Percentiles rank a stretch among this genome's conserved stretches.
These are phyloP conservation scores for Himalopsyche tibetana DNA, from an alignment of 2,888 invertebrate genomes.

Conservation along the genomic window DNA sequence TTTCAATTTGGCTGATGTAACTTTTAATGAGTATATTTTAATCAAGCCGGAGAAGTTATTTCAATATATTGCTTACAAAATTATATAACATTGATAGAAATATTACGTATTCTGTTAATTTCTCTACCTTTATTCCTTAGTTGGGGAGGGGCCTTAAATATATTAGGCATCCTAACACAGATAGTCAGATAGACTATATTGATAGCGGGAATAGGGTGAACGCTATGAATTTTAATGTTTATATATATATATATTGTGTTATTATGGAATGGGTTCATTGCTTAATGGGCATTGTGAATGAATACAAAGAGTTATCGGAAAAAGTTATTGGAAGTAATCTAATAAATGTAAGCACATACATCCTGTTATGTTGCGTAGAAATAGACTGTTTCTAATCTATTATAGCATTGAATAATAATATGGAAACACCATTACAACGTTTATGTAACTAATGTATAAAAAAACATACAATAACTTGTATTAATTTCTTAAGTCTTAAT, in stretches of 20 bases:
- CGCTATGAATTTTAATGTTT: conserved; percentile 38
- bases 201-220: conserved; percentile 20
- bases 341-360: conserved; percentile 1
- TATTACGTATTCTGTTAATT: conserved; percentile 38
- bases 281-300: conserved; percentile 1
- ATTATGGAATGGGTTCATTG: background rate
- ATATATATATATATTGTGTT: conserved; percentile 9
- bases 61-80: background rate
- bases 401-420: background rate
- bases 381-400: background rate
- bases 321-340: background rate
- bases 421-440: background rate
- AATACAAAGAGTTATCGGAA: conserved; percentile 8
- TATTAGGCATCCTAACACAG: conserved; percentile 11
- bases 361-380: background rate
- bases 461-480: no score
- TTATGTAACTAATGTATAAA: no score
- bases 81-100: background rate
- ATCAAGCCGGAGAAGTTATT: background rate
- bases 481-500: no score
- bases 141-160: background rate
- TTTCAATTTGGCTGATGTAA: no score
- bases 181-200: conserved; percentile 27
- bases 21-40: no score
- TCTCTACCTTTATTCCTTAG: background rate